Base-by-base conservation (phyloP, 2,888 invertebrate genomes). In the Eupithecia centaureata region DNA sequence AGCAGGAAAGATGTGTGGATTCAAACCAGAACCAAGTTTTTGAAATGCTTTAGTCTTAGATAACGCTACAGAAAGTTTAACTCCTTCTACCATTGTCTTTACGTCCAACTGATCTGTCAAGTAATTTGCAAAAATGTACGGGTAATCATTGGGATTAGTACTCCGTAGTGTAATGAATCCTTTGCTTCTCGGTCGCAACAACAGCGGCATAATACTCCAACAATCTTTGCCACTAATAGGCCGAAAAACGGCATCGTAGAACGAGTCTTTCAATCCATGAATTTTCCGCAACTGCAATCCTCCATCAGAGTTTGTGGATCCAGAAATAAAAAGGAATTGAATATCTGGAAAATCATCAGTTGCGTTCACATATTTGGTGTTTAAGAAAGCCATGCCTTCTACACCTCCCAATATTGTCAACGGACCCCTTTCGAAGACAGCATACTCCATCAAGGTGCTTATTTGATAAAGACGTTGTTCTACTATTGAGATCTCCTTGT, bases 51-150 rank as follows among this genome's bases (percentile, higher is more conserved):
- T 94, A 0, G 98, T 98, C 76, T 95, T 94, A 8, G 97, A 97
- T n/a, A 98, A 85, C 0, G 96, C 96, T 0, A 98, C 94, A 0
- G 95, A 96, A 25, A 98, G 96, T 87, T 98, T 98, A 0, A 96
- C 97, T 0, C 98, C 98, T 88, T 98, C 98, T 0, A 98, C 93
- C 51, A 98, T 86, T 0, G 96, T 96, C 71, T 96, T 96, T 72
- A 97, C 93, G 77, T 99, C 99, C 71, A 95, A 92, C 25, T 96
- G 88, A 65, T 97, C 96, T 22, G 95, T 88, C 79, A 99, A 95
- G 83, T 99, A 99, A 84, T 99, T 99, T 0, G 99, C 97, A 79
- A 98, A 96, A 65, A 99, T 98, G 68, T 96, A 94, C 0, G 99
- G 99, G 78, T 97, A 96, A 67, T 97, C 97, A 76, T 96, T 96